Evolutionary conservation across 1,140 invertebrate species (phyloP).

Genomic region (Drosophila tropicalis): DNA sequence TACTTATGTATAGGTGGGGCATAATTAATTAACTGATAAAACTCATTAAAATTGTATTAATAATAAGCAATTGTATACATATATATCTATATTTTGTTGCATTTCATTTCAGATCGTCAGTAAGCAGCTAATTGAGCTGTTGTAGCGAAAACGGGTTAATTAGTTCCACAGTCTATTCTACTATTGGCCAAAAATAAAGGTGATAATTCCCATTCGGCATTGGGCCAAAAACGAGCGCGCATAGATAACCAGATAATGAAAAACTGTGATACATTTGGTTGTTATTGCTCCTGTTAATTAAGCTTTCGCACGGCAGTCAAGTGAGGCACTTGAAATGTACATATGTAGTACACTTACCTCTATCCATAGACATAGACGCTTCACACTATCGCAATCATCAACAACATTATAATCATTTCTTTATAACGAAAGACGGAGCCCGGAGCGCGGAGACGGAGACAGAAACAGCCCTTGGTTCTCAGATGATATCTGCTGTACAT

Average conservation of each 20-base stretch:
- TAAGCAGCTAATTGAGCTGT: constrained; percentile 1
- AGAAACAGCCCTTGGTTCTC: constrained; percentile 2
- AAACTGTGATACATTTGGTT: constrained; percentile 56
- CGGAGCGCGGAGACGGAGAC: neutral
- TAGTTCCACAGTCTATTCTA: neutral
- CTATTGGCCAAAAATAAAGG: constrained; percentile 14
- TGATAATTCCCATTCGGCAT: constrained; percentile 41
- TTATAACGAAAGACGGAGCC: constrained; percentile 7
- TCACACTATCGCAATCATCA: constrained; percentile 1
- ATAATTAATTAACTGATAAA: constrained; percentile 56
- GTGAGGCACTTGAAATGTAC: constrained; percentile 66
- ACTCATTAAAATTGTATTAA: neutral
- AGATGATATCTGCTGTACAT: neutral
- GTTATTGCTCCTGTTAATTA: constrained; percentile 69
- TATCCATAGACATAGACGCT: neutral
- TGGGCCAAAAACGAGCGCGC: constrained; percentile 12
- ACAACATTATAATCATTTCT: constrained; percentile 1
- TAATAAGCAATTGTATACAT: constrained; percentile 2
- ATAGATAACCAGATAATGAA: constrained; percentile 69
- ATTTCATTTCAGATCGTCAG: constrained; percentile 54
- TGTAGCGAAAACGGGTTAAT: constrained; percentile 2
- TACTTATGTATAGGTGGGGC: neutral
- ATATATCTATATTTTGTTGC: constrained; percentile 22
- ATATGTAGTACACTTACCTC: constrained; percentile 15
- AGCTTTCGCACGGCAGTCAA: constrained; percentile 69